phyloP scores from a whole-genome alignment of 2,797 vertebrate genomes.

The Prionace glauca region DNA sequence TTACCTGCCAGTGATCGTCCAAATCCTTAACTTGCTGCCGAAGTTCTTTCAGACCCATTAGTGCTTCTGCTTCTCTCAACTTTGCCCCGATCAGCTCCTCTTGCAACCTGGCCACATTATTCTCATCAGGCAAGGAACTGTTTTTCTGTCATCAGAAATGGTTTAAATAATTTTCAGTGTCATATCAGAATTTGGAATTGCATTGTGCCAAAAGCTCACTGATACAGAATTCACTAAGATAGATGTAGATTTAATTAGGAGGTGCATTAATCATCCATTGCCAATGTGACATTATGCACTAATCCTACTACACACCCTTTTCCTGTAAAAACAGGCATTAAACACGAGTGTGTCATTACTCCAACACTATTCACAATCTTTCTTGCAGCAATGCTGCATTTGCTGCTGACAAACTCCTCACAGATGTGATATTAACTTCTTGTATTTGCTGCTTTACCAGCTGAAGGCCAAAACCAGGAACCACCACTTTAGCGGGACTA shows the following conservation, averaged over 20 bases:
- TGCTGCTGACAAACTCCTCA: neutral
- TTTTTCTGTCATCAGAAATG: constrained; percentile 69
- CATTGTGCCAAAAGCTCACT: neutral
- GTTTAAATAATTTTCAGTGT: constrained; percentile 24
- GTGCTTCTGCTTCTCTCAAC: constrained; percentile 85
- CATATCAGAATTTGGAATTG: neutral
- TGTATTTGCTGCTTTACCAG: too few species aligned
- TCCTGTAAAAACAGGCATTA: neutral
- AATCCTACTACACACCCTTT: neutral
- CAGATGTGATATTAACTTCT: too few species aligned
- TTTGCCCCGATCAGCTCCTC: constrained; percentile 92
- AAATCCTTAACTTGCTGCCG: constrained; percentile 84
- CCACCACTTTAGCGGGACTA: too few species aligned
- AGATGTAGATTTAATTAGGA: neutral
- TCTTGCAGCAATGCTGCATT: neutral
- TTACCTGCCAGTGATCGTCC: constrained; percentile 97
- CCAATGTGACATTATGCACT: neutral
- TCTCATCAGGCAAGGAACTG: constrained; percentile 86
- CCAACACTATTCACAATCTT: neutral
- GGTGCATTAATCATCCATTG: neutral
- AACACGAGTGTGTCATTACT: neutral
- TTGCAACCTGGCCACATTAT: constrained; percentile 84
- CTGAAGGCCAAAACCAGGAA: too few species aligned
- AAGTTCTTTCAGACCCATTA: constrained; percentile 83
- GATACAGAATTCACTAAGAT: neutral